A percentile compares a stretch with the other conserved stretches of the same genome.
These are phyloP conservation scores for Zaprionus vittiger DNA, from an alignment of 1,140 invertebrate species.

Conservation along the genomic window DNA sequence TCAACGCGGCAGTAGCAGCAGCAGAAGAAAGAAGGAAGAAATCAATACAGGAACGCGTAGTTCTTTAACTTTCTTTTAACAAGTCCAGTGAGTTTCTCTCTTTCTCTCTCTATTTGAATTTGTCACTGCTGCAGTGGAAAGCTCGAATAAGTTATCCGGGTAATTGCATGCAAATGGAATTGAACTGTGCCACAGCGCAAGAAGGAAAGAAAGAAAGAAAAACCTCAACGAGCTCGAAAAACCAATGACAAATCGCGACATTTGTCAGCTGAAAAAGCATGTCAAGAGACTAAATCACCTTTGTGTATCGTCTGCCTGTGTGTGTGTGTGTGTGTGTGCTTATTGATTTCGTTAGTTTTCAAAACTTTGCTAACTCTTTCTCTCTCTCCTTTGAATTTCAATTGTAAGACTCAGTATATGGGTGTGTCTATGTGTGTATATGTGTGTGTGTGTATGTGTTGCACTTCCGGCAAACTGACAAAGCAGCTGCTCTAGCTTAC, in stretches of 20 bases:
- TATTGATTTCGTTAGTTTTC: constrained; percentile 55
- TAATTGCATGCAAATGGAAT: constrained; percentile 33
- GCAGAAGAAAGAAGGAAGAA: not conserved
- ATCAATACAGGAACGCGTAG: constrained; percentile 11
- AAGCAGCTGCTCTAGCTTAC: constrained; percentile 31
- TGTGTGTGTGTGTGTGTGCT: constrained; percentile 13
- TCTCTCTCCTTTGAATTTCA: constrained; percentile 71
- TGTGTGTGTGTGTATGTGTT: constrained; percentile 42
- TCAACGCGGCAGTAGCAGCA: constrained; percentile 6
- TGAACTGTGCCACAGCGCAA: constrained; percentile 5
- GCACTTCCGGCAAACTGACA: constrained; percentile 66
- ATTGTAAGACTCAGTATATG: constrained; percentile 51
- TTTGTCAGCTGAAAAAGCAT: constrained; percentile 75
- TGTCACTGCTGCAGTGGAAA: constrained; percentile 21
- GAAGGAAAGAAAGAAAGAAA: not conserved
- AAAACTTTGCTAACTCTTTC: constrained; percentile 32
- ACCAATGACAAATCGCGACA: constrained; percentile 51
- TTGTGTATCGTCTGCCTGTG: constrained; percentile 47
- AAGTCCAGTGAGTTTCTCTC: not conserved
- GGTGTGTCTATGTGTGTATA: constrained; percentile 13
- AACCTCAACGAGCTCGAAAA: constrained; percentile 44
- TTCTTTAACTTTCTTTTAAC: not conserved
- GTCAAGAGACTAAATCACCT: constrained; percentile 78
- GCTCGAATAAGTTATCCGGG: not conserved
- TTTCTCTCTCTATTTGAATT: not conserved